Base-by-base conservation (phyloP, 37 sponge, comb jelly and placozoan genomes). In the Petrosia ficiformis region DNA sequence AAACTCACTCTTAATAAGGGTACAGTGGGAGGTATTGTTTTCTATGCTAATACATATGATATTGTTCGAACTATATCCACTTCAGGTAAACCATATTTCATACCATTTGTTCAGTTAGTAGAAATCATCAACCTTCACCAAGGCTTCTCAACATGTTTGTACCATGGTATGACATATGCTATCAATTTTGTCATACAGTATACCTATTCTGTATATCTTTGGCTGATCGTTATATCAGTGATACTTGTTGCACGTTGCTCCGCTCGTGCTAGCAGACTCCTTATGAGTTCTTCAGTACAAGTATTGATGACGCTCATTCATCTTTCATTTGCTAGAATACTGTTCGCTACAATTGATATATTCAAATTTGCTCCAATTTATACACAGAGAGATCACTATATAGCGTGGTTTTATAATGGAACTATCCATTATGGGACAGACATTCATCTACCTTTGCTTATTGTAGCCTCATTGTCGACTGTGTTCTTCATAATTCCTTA, bases 271-370 rank as follows among this genome's bases (percentile, higher is more conserved):
- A 5, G 26, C n/a, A 61, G n/a, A n/a, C 63, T 61, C 63, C 63
- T 61, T 5, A 61, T 61, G 63, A 5, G 28, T 5, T 61, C 63
- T n/a, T 61, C 63, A 61, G 63, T 61, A 61, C 63, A 61, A n/a
- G 63, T 61, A 26, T 28, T 68, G 22, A 30, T 68, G 38, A 68
- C 69, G 6, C 26, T 61, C 5, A 61, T 61, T n/a, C 63, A 61
- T n/a, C 63, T 61, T n/a, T 61, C 63, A 6, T 32, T 68, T 11
- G 21, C 69, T 16, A 68, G 39, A 6, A 11, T 61, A n/a, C 63
- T 61, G 5, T 5, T 61, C 25, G 6, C 63, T n/a, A 5, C 28
- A 24, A 61, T 61, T 25, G 63, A 61, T 25, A 28, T 22, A n/a
- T 61, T 61, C n/a, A 5, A 6, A 5, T 61, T n/a, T 61, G 63